Base-by-base conservation (phyloP, 2,113 vertebrate genomes). In the Psammodynastes pulverulentus region DNA sequence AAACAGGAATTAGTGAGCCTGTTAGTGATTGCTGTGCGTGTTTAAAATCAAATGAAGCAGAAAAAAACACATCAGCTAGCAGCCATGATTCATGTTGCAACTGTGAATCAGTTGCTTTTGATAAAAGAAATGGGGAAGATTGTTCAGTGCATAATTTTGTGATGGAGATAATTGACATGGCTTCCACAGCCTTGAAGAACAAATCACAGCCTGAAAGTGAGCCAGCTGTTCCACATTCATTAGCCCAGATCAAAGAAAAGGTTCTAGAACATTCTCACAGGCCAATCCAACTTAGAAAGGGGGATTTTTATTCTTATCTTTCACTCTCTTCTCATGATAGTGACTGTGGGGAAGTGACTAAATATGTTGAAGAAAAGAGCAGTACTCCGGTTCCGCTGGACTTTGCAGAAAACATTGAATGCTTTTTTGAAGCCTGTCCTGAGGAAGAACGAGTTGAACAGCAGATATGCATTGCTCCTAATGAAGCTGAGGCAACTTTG, bases 271-370 rank as follows among this genome's bases (percentile, higher is more conserved):
- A 99, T 96, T 99, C 99, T 95, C 99, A 99, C 93, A 97, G 98
- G 89, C 98, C 98, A 93, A 98, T 99, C 79, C 98, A 98, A 87
- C 97, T 99, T 79, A 98, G 98, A 79, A 99, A 99, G 91, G 99
- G 99, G 5, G 99, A 99, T 97, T 99, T 99, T 95, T 99, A 99
- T 97, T 98, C 99, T 92, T 99, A 99, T 92, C 97, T 99, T 94
- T 99, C 99, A 17, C 98, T 99, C 93, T 99, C 99, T 90, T 99
- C 99, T 90, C 99, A 99, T 93, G 99, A 99, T 97, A 99, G 99
- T 94, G 99, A 99, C 97, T 99, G 99, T 92, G 99, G 99, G n/a
- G 99, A 99, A 94, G 98, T 99, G 94, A 98, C 96, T 94, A 98
- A 93, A 94, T 98, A 98, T 92, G 13, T 96, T 34, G 98, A 99